These are phyloP conservation scores for Ornithorhynchus anatinus DNA, from an alignment of 2,113 vertebrate genomes.

Conservation along the genomic window DNA sequence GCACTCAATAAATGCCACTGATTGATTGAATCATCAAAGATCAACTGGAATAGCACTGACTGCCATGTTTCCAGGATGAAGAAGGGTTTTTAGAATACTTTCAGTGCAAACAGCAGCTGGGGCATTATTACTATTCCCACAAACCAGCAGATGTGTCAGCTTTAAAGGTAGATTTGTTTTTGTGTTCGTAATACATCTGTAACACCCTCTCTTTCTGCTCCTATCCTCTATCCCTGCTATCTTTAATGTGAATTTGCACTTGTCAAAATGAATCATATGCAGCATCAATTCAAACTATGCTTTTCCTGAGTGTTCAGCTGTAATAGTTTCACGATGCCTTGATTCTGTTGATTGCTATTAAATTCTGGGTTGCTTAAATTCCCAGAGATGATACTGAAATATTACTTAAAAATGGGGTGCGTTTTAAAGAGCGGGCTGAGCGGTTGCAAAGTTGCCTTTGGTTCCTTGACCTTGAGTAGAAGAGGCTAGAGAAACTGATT, in stretches of 20 bases:
- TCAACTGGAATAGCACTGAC: no score
- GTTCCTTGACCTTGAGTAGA: conserved; percentile 25
- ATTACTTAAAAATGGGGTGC: conserved; percentile 71
- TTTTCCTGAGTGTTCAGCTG: conserved; percentile 69
- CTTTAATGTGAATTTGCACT: conserved; percentile 76
- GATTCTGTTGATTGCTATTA: conserved; percentile 79
- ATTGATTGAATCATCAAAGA: no score
- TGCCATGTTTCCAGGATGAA: neutral
- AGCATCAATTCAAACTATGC: conserved; percentile 74
- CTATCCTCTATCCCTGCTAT: conserved; percentile 67
- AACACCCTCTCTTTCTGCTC: conserved; percentile 66
- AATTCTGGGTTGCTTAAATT: conserved; percentile 76
- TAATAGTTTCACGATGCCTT: conserved; percentile 75
- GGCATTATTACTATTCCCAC: conserved; percentile 62
- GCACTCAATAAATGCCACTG: no score
- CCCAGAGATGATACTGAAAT: conserved; percentile 67
- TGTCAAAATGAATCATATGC: conserved; percentile 81
- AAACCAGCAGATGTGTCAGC: conserved; percentile 33
- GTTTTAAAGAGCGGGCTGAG: conserved; percentile 69
- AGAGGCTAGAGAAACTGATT: conserved; percentile 38
- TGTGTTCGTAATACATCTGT: conserved; percentile 71
- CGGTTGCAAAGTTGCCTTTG: conserved; percentile 36
- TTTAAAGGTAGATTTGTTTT: conserved; percentile 69
- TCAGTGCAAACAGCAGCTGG: conserved; percentile 39
- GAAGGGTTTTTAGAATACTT: conserved; percentile 25